Base-by-base conservation (phyloP, 2,888 invertebrate genomes). In the Elegia similella region DNA sequence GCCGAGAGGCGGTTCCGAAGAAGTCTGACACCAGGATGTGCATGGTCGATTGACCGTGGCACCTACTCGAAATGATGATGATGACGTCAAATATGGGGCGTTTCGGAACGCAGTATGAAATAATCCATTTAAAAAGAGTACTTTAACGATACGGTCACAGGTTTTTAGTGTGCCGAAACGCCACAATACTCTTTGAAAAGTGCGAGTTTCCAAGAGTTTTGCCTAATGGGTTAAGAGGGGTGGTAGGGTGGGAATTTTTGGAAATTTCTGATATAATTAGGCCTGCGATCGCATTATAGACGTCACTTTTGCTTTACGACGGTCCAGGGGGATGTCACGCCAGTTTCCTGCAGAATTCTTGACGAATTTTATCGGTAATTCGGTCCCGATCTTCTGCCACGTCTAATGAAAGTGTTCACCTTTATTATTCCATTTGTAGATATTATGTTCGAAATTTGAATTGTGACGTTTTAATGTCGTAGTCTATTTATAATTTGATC, bases 261-360 rank as follows among this genome's bases (percentile, higher is more conserved):
- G 83, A 69, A 82, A 85, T 85, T 88, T 85, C 77, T 66, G 73
- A 79, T 83, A 86, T 89, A 89, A 89, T 89, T 89, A 89, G 82
- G 80, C 80, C 69, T 76, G 78, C 72, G 81, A 88, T 86, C 85
- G 88, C 86, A 82, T 88, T 86, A 85, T 75, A 69, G 80, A 77
- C 77, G 88, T 89, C 88, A 86, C 81, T 89, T 85, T 82, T 86
- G 79, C 78, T 88, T 89, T 87, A 86, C 81, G 76, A 76, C 72
- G 67, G 72, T 76, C 78, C 67, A 69, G 68, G 78, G 77, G 75
- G 72, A 67, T 66, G 78, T 81, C 79, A 70, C 61, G 66, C 62
- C 44, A 55, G 29, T 29, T 42, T 56, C 48, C 48, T 48, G 15
- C 29, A 50, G 42, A 42, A 48, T 48, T 56, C 56, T 30, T 56